Evolutionary conservation across 2,113 vertebrate genomes (phyloP).

Genomic region (Bothrops jararaca): DNA sequence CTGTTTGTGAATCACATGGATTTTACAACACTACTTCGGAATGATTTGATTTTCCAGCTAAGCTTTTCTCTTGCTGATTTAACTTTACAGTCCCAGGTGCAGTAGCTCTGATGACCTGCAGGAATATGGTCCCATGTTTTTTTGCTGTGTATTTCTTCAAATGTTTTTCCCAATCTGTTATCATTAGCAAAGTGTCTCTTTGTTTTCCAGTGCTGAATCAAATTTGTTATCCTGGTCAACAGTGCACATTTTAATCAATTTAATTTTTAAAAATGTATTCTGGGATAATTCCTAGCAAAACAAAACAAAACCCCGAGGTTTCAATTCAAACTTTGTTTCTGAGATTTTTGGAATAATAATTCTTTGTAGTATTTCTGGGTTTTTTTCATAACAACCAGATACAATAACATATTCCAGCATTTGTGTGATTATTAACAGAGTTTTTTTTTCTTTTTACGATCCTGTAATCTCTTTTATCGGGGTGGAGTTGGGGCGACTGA

Average conservation of each 20-base stretch:
- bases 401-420: neutral
- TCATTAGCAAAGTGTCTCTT: neutral
- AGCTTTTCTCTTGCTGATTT: neutral
- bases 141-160: neutral
- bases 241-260: neutral
- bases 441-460: neutral
- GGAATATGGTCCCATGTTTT: neutral
- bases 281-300: neutral
- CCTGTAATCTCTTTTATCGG: neutral
- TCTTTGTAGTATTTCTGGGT: neutral
- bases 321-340: neutral
- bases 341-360: neutral
- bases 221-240: neutral
- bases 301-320: neutral
- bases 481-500: neutral
- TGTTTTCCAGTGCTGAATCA: neutral
- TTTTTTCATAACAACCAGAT: neutral
- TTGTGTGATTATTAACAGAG: neutral
- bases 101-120: neutral
- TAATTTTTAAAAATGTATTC: neutral
- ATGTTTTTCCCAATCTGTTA: neutral
- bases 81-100: neutral
- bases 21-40: neutral
- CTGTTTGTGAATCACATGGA: neutral
- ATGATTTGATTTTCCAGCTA: neutral